phyloP scores from a whole-genome alignment of 2,113 vertebrate genomes.

The Antechinus stuartii region DNA sequence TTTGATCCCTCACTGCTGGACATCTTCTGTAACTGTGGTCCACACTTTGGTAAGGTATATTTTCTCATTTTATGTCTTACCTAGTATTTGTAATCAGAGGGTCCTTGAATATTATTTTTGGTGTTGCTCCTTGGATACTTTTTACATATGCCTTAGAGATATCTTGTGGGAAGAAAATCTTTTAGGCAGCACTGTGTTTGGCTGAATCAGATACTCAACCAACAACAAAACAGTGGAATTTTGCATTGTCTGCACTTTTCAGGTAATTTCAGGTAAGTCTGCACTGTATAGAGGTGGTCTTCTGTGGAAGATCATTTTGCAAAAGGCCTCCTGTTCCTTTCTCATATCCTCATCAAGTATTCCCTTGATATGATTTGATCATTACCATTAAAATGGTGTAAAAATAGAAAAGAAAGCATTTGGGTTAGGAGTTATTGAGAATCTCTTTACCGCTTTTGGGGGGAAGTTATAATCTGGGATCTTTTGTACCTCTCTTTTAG shows the following conservation, averaged over 20 bases:
- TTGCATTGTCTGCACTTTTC: too few relatives aligned
- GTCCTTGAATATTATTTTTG: background rate
- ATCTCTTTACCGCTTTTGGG: background rate
- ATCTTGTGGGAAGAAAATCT: background rate
- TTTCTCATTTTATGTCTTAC: background rate
- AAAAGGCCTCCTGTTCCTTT: background rate
- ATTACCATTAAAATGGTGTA: background rate
- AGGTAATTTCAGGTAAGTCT: too few relatives aligned
- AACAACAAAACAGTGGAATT: background rate
- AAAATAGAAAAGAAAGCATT: background rate
- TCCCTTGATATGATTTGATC: background rate
- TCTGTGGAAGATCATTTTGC: background rate
- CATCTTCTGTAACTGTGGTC: too few relatives aligned
- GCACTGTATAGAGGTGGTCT: background rate
- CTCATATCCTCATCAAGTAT: background rate
- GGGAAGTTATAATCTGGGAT: background rate
- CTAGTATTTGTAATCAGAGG: background rate
- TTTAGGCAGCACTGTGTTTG: background rate
- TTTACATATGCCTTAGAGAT: background rate
- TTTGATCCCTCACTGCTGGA: background rate
- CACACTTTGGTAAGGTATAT: background rate
- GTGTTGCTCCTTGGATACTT: background rate
- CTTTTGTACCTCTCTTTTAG: too few relatives aligned
- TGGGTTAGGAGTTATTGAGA: background rate
- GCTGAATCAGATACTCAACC: background rate